Evolutionary conservation across 2,888 invertebrate species (phyloP), one percentile per base, ranked within the genome.

Genomic region (Troides aeacus): DNA sequence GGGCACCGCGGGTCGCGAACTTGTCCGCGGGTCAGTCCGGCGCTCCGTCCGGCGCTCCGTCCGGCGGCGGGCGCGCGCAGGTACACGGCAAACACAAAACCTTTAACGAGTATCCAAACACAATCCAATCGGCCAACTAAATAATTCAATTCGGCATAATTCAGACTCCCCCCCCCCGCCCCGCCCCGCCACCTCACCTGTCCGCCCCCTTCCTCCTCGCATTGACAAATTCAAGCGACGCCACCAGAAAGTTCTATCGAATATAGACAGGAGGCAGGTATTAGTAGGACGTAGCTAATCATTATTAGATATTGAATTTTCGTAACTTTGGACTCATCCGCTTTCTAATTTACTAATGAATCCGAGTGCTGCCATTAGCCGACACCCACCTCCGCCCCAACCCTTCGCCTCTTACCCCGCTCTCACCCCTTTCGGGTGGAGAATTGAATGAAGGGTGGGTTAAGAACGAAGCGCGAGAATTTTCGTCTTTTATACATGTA

Each of bases 291-390:
- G 79, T 67, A 80, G 81, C 85, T 86, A 90, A 93, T 93, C 92
- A 92, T 93, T 93, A 92, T 92, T 92, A 92, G 90, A 92, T 93
- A 92, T 93, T 90, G 92, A 92, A 92, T 92, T 93, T 92, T 92
- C 92, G 84, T 87, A 93, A 93, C 92, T 93, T 92, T 90, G 91
- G 90, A 90, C 92, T 93, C 93, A 91, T 93, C 92, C 91, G 89
- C 87, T 89, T 90, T 92, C 92, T 93, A 93, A 93, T 93, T 93
- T 93, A 90, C 93, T 93, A 93, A 93, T 93, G 93, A 93, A 93
- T 90, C 93, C 90, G 90, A 89, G 91, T 90, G 87, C 84, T 87
- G 88, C 91, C 89, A 91, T 91, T 90, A 90, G 85, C 84, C 81
- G 78, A 82, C 21, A 82, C 21, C 30, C 81, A 8, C 10, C 39